phyloP scores from a whole-genome alignment of 2,888 invertebrate genomes.

The Geotrupes spiniger region DNA sequence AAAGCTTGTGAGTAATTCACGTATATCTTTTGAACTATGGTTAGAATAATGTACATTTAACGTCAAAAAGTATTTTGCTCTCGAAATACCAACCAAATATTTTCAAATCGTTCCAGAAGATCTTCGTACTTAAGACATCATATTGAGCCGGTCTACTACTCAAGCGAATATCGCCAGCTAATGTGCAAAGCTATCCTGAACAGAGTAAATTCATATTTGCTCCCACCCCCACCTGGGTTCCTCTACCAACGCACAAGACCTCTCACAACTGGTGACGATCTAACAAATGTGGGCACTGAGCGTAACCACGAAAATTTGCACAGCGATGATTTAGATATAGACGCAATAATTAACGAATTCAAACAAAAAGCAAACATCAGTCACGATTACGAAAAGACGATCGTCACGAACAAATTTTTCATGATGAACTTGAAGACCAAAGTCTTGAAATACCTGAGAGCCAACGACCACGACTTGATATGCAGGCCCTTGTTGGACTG shows the following conservation, averaged over 20 bases:
- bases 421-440: neutral
- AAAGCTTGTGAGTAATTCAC: neutral
- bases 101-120: too few relatives aligned
- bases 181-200: neutral
- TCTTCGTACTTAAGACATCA: too few relatives aligned
- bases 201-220: neutral
- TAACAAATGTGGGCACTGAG: constrained; percentile 2
- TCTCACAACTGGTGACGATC: neutral
- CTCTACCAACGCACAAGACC: neutral
- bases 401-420: neutral
- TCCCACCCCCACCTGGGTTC: constrained; percentile 8
- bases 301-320: neutral
- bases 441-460: neutral
- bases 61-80: too few relatives aligned
- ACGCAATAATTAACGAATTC: constrained; percentile 14
- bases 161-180: neutral
- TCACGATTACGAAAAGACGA: constrained; percentile 9
- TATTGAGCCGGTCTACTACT: too few relatives aligned
- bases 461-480: neutral
- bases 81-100: too few relatives aligned
- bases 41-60: too few relatives aligned
- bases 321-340: constrained; percentile 17
- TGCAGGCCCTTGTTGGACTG: neutral
- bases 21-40: neutral
- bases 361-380: neutral